A percentile compares a stretch with the other conserved stretches of the same genome.
Conservation (phyloP, 35 echinoderm and acorn worm genomes). For the Stichopus chloronotus region DNA sequence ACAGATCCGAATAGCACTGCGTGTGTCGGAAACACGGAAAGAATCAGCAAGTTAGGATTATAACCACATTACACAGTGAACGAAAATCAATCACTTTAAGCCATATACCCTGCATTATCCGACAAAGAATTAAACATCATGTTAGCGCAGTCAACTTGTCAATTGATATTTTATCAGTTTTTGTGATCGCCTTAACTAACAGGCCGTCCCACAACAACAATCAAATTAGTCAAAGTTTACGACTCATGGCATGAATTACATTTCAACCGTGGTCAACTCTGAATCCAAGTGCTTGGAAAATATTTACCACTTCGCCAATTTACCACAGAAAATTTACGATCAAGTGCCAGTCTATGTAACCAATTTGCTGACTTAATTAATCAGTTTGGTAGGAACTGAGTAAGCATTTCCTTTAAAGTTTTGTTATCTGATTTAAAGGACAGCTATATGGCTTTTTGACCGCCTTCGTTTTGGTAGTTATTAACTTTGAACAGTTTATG, state of each 20-base stretch:
- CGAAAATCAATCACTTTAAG: too few species aligned
- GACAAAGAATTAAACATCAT: not conserved
- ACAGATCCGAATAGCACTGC: too few species aligned
- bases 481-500: not conserved
- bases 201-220: conserved; percentile 14
- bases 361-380: conserved; percentile 29
- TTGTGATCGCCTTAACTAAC: conserved; percentile 36
- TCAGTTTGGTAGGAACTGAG: not conserved
- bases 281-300: not conserved
- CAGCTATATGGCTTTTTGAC: not conserved
- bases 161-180: conserved; percentile 36
- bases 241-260: conserved; percentile 38
- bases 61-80: too few species aligned
- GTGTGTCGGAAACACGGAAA: too few species aligned
- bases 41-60: too few species aligned
- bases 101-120: too few species aligned
- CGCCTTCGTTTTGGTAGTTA: not conserved
- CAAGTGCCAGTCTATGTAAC: not conserved
- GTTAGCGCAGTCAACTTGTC: not conserved
- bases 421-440: conserved; percentile 14
- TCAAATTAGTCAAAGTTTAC: conserved; percentile 36
- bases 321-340: conserved; percentile 10
- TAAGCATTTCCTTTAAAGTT: not conserved
- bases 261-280: not conserved
- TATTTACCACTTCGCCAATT: conserved; percentile 17